Base-by-base conservation (phyloP, 1,140 invertebrate species). In the Lordiphosa clarofinis region DNA sequence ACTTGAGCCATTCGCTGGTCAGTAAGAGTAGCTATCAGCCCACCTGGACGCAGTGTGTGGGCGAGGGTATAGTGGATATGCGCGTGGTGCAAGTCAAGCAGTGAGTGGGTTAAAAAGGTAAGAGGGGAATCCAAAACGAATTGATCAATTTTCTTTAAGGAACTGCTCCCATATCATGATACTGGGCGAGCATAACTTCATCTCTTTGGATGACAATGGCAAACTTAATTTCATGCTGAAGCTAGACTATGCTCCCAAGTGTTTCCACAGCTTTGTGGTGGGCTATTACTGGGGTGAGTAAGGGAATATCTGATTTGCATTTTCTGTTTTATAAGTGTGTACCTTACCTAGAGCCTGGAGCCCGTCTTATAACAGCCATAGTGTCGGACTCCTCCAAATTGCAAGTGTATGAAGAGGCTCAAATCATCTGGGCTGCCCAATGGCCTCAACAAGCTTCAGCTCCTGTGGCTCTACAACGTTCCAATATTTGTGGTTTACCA, bases 401-500 rank as follows among this genome's bases (percentile, higher is more conserved):
- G 46, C 90, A 94, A 62, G 90, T 96, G 44, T 95, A 95, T 82
- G 91, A 94, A 70, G 91, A 93, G 59, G 92, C 92, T 12, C 92
- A 91, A 21, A 89, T 96, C 13, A 92, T 92, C 73, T 96, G 95
- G 95, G 94, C 94, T 4, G 93, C 94, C 0, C 93, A 95, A 87
- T 89, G 73, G 48, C 74, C 82, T 35, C 88, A 73, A 8, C 63
- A 82, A 35, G 28, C 60, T 5, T 44, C 66, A 0, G 55, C 82
- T 9, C 87, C 87, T 0, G 81, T 89, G 13, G 87, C 88, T 48
- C 70, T 89, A 15, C 75, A 87, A 43, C 75, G 88, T 4, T 84
- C 87, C 10, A 89, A 89, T 75, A 62, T 88, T 3, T 65, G 76
- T 15, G 46, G 63, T 4, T 42, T 89, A 15, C 64, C 88, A 0